phyloP scores from a whole-genome alignment of 2,797 vertebrate species.

The Enteromius anoplus region DNA sequence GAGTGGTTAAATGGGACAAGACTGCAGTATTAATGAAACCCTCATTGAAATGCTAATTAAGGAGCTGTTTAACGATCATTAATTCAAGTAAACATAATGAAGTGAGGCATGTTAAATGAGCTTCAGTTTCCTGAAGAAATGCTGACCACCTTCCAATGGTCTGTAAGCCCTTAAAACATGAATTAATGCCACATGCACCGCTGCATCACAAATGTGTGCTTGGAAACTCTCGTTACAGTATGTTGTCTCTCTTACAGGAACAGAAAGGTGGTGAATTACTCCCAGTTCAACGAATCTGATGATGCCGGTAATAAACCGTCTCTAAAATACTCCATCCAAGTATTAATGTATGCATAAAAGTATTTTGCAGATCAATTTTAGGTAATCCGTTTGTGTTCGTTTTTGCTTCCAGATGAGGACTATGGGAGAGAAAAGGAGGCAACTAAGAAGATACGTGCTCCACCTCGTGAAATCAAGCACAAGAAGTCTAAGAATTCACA shows the following conservation, averaged over 20 bases:
- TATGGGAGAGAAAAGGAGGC: constrained; percentile 88
- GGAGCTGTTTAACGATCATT: constrained; percentile 26
- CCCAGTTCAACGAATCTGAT: constrained; percentile 98
- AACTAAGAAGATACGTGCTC: constrained; percentile 93
- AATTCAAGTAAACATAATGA: constrained; percentile 38
- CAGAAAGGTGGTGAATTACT: constrained; percentile 99
- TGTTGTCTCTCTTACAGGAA: constrained; percentile 84
- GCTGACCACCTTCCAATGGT: background rate
- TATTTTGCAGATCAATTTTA: background rate
- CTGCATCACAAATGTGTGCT: background rate
- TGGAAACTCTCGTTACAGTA: background rate
- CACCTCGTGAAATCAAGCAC: constrained; percentile 92
- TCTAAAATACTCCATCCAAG: background rate
- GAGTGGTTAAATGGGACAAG: constrained; percentile 34
- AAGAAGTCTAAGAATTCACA: constrained; percentile 96
- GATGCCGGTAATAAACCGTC: constrained; percentile 84
- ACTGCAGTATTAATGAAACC: constrained; percentile 47
- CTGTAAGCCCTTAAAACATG: background rate
- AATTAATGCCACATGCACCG: background rate
- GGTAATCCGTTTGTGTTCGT: no score
- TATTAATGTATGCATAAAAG: background rate
- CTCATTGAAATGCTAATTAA: constrained; percentile 47
- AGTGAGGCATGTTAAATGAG: constrained; percentile 26
- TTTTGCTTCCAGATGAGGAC: constrained; percentile 84
- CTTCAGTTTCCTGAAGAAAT: constrained; percentile 4